Evolutionary conservation across 2,113 vertebrate species (phyloP), one percentile per base, ranked within the genome.

Genomic region (Montifringilla adamsi): DNA sequence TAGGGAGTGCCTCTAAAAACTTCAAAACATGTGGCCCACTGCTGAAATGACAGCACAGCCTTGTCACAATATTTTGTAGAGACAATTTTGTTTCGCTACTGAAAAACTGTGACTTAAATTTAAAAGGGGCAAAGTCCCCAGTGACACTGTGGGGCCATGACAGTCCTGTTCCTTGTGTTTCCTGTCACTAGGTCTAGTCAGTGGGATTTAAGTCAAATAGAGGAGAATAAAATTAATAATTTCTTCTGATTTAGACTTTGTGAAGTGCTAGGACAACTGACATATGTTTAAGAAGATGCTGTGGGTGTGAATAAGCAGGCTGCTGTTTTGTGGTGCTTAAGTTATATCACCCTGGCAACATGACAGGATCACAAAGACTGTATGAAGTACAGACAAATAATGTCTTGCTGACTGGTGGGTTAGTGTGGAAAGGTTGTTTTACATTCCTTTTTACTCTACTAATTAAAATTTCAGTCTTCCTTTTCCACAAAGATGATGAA

Each of bases 391-490:
- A 17, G 64, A 26, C 52, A 81, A 52, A 24, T 80, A 63, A 46
- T 31, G 10, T 69, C 89, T 43, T 27, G 12, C 15, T 43, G n/a
- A 55, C 41, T 69, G 10, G 33, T 50, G 7, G 44, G 77, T 76
- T 85, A 58, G 53, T 44, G 8, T 62, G 41, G 6, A 11, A 12
- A 55, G 49, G 13, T 73, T 59, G 19, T 27, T 93, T 87, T 74
- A 11, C 6, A 8, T 55, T 67, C 56, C 64, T 76, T 87, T 64
- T 83, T 80, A 24, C 55, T 95, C 28, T 73, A 76, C 70, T 93
- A 79, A 96, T 93, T 96, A 94, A 95, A 89, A 74, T 74, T 76
- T 94, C 87, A 73, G 37, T 94, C 83, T 72, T 83, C 20, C 33
- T 78, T 94, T 93, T 80, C 90, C 82, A 87, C 81, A 91, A 95